Percentiles rank a stretch among this genome's conserved stretches.
phyloP scores from a whole-genome alignment of 1,140 invertebrate species.

The Euura saliciscinereae region DNA sequence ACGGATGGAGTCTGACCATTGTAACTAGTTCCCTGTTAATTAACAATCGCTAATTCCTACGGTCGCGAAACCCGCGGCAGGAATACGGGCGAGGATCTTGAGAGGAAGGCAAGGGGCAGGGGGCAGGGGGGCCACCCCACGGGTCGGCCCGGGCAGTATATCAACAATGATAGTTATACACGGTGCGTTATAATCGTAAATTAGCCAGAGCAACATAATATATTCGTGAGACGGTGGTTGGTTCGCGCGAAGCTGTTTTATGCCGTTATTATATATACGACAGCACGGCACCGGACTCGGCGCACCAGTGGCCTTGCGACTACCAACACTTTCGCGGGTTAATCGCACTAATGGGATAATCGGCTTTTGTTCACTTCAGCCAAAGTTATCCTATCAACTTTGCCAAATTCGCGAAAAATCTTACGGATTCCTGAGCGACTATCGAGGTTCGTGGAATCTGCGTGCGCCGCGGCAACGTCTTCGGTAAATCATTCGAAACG shows the following conservation, averaged over 20 bases:
- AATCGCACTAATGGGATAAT: no score
- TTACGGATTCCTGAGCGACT: no score
- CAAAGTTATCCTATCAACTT: no score
- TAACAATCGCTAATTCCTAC: not conserved
- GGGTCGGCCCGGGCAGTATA: slow-evolving; percentile 46
- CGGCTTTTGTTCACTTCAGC: no score
- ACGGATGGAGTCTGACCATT: not conserved
- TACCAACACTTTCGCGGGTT: no score
- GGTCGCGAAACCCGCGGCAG: no score
- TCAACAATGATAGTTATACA: slow-evolving; percentile 64
- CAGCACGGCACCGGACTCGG: slow-evolving; percentile 41
- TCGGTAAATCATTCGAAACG: slow-evolving; percentile 3
- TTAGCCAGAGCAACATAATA: slow-evolving; percentile 62
- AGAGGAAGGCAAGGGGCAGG: not conserved
- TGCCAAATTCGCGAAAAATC: no score
- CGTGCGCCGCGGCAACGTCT: not conserved
- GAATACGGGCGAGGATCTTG: not conserved
- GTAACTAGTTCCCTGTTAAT: not conserved
- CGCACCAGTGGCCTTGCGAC: no score
- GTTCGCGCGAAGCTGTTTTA: slow-evolving; percentile 62
- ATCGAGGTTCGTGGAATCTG: not conserved
- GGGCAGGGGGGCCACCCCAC: not conserved
- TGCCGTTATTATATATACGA: slow-evolving; percentile 62
- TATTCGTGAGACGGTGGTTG: slow-evolving; percentile 56
- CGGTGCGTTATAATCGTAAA: slow-evolving; percentile 63